Evolutionary conservation across 2,888 invertebrate species (phyloP).

Genomic region (Achlya flavicornis): DNA sequence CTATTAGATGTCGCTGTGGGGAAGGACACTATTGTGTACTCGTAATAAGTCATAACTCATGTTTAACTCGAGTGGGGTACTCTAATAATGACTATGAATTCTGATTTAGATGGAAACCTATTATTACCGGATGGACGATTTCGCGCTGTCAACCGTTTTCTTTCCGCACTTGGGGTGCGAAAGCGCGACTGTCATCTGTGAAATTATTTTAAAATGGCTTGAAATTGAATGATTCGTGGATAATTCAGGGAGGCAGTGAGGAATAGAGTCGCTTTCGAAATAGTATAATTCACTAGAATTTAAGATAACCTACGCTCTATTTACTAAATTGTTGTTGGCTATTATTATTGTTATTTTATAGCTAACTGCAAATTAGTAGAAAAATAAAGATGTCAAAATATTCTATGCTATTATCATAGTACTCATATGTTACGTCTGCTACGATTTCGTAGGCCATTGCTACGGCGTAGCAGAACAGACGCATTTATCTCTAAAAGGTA

Average conservation of each 20-base stretch:
- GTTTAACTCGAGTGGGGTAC: conserved; percentile 63
- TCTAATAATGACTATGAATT: conserved; percentile 61
- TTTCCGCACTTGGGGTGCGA: conserved; percentile 33
- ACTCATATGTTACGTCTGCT: neutral
- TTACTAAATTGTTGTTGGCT: too few relatives aligned
- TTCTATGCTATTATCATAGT: too few relatives aligned
- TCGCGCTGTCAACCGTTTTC: conserved; percentile 46
- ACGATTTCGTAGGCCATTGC: neutral
- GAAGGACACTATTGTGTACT: conserved; percentile 29
- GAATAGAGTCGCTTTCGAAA: neutral
- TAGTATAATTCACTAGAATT: neutral
- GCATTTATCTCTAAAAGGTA: neutral
- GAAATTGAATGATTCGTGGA: conserved; percentile 41
- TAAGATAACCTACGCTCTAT: neutral
- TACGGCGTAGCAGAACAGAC: neutral
- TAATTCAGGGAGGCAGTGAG: neutral
- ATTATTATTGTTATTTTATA: too few relatives aligned
- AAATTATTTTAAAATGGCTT: conserved; percentile 61
- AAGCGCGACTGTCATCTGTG: conserved; percentile 58
- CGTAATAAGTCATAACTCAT: conserved; percentile 79
- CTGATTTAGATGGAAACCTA: conserved; percentile 68
- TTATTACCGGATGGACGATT: conserved; percentile 63
- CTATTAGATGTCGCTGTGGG: conserved; percentile 61
- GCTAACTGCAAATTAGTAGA: neutral
- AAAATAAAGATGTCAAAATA: neutral